Evolutionary conservation across 2,888 invertebrate species (phyloP).

Genomic region (Ophion obscuratus): DNA sequence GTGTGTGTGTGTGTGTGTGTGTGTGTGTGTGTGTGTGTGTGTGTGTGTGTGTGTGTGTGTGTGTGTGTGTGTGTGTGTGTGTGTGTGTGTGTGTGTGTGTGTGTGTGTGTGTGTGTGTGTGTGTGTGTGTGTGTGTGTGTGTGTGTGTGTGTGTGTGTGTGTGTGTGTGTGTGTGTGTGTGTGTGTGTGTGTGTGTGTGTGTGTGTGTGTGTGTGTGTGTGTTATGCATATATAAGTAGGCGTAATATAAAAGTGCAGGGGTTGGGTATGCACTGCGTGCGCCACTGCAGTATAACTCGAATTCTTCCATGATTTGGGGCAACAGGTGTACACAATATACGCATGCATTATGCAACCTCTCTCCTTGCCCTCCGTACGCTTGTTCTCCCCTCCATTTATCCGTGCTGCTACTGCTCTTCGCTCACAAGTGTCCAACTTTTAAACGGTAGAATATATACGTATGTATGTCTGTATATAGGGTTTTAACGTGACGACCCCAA

Average conservation of each 20-base stretch:
- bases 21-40: no score
- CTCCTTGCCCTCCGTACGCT: slow-evolving; percentile 46
- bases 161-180: no score
- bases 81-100: no score
- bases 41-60: no score
- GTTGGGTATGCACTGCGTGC: slow-evolving; percentile 40
- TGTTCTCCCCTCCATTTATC: slow-evolving; percentile 8
- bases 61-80: no score
- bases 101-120: no score
- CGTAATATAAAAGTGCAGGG: slow-evolving; percentile 40
- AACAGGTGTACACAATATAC: slow-evolving; percentile 82
- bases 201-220: background rate
- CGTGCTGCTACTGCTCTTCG: slow-evolving; percentile 4
- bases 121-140: no score
- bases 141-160: no score
- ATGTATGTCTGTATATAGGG: slow-evolving; percentile 18
- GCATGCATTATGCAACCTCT: slow-evolving; percentile 80
- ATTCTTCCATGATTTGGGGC: slow-evolving; percentile 78
- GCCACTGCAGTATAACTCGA: slow-evolving; percentile 58
- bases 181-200: no score
- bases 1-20: no score
- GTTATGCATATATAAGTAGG: slow-evolving; percentile 7
- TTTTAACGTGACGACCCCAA: no score
- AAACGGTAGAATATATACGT: background rate
- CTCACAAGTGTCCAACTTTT: slow-evolving; percentile 49